Percentiles rank a stretch among this genome's conserved stretches.
Evolutionary conservation across 2,797 vertebrate genomes (phyloP).

Genomic region (Phalloptychus januarius): DNA sequence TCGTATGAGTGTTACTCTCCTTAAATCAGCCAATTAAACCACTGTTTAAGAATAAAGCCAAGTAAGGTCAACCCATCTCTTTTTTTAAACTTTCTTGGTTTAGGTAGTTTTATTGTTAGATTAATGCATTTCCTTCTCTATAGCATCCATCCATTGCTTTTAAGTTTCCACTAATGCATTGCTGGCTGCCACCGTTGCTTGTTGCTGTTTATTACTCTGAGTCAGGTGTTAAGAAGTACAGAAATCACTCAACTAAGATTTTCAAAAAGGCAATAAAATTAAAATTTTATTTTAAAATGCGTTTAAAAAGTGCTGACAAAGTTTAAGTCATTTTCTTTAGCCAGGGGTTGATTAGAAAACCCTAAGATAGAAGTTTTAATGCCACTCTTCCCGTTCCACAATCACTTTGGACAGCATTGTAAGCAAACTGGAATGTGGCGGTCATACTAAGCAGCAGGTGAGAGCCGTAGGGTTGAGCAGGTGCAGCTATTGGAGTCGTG

Average conservation of each 20-base stretch:
- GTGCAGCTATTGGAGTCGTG: constrained; percentile 49
- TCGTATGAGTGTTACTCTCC: not conserved
- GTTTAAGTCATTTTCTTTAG: not conserved
- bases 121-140: no score
- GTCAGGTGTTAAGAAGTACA: not conserved
- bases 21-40: not conserved
- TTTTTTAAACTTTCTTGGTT: no score
- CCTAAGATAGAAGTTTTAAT: constrained; percentile 33
- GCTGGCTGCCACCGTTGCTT: not conserved
- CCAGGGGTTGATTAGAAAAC: constrained; percentile 22
- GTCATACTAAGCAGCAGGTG: constrained; percentile 60
- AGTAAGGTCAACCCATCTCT: not conserved
- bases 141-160: no score
- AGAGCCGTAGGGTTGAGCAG: constrained; percentile 39
- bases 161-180: not conserved
- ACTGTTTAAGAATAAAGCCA: not conserved
- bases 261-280: not conserved
- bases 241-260: not conserved
- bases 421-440: constrained; percentile 43
- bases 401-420: constrained; percentile 35
- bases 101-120: no score
- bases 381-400: constrained; percentile 29
- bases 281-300: not conserved
- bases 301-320: constrained; percentile 15
- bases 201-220: not conserved